Evolutionary conservation across 2,113 vertebrate species (phyloP).

Genomic region (Barnardius zonarius): DNA sequence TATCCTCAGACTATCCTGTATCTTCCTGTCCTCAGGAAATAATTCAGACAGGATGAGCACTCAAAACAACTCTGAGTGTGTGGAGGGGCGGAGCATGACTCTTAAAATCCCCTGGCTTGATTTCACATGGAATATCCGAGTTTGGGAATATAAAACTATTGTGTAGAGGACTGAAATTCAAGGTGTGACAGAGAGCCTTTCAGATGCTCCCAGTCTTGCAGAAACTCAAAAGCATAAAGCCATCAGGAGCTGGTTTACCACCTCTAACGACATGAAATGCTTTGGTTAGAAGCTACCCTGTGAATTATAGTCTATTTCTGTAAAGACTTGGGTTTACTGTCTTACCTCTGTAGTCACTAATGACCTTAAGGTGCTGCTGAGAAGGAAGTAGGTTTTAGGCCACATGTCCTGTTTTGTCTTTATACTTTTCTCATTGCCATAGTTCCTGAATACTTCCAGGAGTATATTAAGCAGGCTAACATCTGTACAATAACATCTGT

Average conservation of each 20-base stretch:
- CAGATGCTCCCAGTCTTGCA: background rate
- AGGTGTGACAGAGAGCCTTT: background rate
- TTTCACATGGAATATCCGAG: background rate
- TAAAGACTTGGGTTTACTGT: background rate
- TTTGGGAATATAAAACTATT: background rate
- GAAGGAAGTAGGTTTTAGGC: conserved; percentile 6
- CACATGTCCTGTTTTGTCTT: background rate
- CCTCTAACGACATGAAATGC: background rate
- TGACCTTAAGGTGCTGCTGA: background rate
- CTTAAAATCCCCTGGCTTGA: background rate
- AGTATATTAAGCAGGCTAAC: background rate
- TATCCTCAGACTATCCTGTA: conserved; percentile 71
- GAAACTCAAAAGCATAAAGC: background rate
- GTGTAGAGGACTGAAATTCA: background rate
- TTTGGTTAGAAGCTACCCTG: background rate
- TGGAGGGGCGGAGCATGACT: background rate
- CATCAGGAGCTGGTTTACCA: background rate
- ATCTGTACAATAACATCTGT: background rate
- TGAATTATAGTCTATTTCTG: background rate
- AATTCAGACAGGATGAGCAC: conserved; percentile 69
- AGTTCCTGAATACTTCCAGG: background rate
- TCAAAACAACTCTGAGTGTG: background rate
- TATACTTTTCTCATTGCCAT: background rate
- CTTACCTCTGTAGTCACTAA: background rate
- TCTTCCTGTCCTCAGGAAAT: conserved; percentile 61